A percentile compares a stretch with the other conserved stretches of the same genome.
These are phyloP conservation scores for Drosophila helvetica DNA, from an alignment of 2,888 invertebrate genomes.

Conservation along the genomic window DNA sequence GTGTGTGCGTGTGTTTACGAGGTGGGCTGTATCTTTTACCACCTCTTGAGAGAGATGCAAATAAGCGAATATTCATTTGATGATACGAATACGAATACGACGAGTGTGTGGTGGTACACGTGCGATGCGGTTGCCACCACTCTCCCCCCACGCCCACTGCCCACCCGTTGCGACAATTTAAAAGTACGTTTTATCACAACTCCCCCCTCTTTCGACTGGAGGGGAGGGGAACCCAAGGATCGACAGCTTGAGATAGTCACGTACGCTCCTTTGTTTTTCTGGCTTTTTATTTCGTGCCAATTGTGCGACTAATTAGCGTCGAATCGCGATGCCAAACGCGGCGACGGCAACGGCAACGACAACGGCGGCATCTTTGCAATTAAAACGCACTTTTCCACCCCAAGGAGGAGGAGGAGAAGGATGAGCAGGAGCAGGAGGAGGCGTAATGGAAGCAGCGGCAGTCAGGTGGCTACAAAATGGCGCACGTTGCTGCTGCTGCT, in stretches of 20 bases:
- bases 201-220: background rate
- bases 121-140: slow-evolving; percentile 50
- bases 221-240: slow-evolving; percentile 28
- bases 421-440: background rate
- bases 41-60: slow-evolving; percentile 65
- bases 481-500: slow-evolving; percentile 62
- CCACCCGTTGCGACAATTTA: slow-evolving; percentile 61
- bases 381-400: slow-evolving; percentile 78
- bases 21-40: slow-evolving; percentile 50
- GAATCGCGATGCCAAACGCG: slow-evolving; percentile 57
- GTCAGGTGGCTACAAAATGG: slow-evolving; percentile 62
- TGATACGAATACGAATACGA: slow-evolving; percentile 58
- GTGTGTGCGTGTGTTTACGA: background rate
- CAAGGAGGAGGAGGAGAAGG: background rate
- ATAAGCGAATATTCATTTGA: slow-evolving; percentile 79
- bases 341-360: slow-evolving; percentile 59
- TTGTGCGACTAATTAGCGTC: slow-evolving; percentile 79
- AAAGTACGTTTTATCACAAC: slow-evolving; percentile 72
- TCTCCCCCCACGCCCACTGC: background rate
- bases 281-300: slow-evolving; percentile 75
- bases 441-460: slow-evolving; percentile 9
- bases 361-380: slow-evolving; percentile 77
- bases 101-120: slow-evolving; percentile 48
- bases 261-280: slow-evolving; percentile 70
- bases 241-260: slow-evolving; percentile 78